A percentile compares a stretch with the other conserved stretches of the same genome.
These are phyloP conservation scores for Corapipo altera DNA, from an alignment of 2,113 vertebrate genomes.

Conservation along the genomic window DNA sequence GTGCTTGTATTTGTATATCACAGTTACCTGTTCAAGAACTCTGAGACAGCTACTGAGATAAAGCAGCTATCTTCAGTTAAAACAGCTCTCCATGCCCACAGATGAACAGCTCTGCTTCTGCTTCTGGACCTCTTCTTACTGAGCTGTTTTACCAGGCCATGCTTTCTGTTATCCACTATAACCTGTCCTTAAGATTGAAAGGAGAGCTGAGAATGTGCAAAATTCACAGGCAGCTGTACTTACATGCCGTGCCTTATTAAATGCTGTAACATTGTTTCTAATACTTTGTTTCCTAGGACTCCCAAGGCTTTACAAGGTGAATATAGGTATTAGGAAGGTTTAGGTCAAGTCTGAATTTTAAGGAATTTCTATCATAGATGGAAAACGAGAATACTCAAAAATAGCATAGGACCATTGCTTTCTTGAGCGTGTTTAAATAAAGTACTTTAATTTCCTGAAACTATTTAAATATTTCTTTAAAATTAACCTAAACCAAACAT, in stretches of 20 bases:
- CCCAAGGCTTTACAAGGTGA: not conserved
- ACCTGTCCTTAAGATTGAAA: not conserved
- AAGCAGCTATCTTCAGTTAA: not conserved
- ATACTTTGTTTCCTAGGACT: not conserved
- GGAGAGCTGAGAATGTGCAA: not conserved
- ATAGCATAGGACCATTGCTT: not conserved
- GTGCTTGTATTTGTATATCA: not conserved
- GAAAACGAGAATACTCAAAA: not conserved
- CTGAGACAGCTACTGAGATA: not conserved
- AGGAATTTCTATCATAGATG: not conserved
- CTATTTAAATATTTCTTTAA: not conserved
- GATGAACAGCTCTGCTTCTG: not conserved
- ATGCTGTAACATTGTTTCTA: not conserved
- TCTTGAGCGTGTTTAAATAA: not conserved
- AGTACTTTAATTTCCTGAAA: not conserved
- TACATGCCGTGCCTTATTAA: not conserved
- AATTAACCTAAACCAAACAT: not conserved
- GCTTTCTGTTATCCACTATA: not conserved
- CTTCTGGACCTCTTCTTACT: not conserved
- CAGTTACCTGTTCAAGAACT: not conserved
- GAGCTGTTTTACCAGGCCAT: not conserved
- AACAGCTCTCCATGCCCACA: not conserved
- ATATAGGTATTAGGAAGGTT: not conserved
- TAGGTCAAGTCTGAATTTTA: not conserved
- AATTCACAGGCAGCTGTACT: not conserved